These are phyloP conservation scores for Phalanger gymnotis DNA, from an alignment of 2,797 vertebrate species.

Conservation along the genomic window DNA sequence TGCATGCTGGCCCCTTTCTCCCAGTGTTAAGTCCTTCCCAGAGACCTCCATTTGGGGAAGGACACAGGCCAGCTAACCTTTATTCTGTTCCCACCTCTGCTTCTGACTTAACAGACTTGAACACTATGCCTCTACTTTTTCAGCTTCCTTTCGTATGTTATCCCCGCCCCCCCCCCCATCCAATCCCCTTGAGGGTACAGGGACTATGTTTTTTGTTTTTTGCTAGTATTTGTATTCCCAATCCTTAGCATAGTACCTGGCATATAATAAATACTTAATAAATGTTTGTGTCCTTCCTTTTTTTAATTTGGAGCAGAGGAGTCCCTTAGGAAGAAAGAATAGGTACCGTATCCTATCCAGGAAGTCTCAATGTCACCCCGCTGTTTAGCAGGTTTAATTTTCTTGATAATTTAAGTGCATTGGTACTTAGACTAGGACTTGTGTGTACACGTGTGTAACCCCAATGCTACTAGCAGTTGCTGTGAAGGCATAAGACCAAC, in stretches of 20 bases:
- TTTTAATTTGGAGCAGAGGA: neutral
- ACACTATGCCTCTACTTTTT: neutral
- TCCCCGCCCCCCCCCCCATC: too few relatives aligned
- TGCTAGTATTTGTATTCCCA: neutral
- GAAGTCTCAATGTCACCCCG: neutral
- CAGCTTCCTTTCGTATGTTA: neutral
- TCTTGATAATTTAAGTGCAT: neutral
- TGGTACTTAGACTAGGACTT: neutral
- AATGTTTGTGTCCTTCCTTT: neutral
- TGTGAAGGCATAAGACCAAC: too few relatives aligned
- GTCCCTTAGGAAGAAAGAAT: neutral
- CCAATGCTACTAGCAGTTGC: too few relatives aligned
- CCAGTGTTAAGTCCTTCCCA: neutral
- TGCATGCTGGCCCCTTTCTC: neutral
- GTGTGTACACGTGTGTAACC: too few relatives aligned
- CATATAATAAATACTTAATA: neutral
- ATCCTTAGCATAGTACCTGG: neutral
- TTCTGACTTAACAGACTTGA: neutral
- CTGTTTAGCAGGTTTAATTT: neutral
- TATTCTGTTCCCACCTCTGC: neutral
- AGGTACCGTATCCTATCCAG: neutral
- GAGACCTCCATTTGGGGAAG: neutral
- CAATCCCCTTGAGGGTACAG: neutral
- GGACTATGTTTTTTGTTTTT: neutral
- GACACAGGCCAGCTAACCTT: neutral